Evolutionary conservation across 2,113 vertebrate species (phyloP).

Genomic region (Paradoxurus hermaphroditus): DNA sequence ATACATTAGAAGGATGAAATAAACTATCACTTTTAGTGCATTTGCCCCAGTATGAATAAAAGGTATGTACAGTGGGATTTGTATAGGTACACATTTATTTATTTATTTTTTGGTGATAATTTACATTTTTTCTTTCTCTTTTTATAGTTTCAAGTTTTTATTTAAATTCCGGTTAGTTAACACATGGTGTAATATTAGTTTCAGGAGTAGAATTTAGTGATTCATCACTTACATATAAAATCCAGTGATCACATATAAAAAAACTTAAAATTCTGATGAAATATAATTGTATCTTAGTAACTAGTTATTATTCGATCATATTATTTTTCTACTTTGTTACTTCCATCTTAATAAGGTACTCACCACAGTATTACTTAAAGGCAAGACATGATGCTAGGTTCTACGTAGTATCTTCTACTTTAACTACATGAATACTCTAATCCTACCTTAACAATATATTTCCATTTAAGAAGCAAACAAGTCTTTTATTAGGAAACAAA

Average conservation of each 20-base stretch:
- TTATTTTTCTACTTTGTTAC: neutral
- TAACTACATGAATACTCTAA: neutral
- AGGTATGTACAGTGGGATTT: neutral
- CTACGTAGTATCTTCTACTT: neutral
- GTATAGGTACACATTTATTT: neutral
- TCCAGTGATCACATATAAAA: neutral
- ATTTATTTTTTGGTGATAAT: neutral
- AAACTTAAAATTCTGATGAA: neutral
- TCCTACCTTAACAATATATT: neutral
- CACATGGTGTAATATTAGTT: neutral
- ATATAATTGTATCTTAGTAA: neutral
- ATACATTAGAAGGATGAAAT: neutral
- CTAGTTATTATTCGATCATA: neutral
- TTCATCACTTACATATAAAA: neutral
- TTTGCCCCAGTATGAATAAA: neutral
- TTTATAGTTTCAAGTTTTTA: neutral
- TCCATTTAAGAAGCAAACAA: neutral
- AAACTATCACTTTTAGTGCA: neutral
- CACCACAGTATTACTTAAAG: neutral
- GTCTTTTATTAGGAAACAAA: constrained; percentile 10
- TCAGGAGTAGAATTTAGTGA: neutral
- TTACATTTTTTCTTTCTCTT: neutral
- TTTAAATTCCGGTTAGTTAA: neutral
- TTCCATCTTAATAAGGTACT: neutral
- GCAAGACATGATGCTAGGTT: neutral